Percentiles rank a stretch among this genome's conserved stretches.
Evolutionary conservation across 1,140 invertebrate species (phyloP).

Genomic region (Drosophila mauritiana): DNA sequence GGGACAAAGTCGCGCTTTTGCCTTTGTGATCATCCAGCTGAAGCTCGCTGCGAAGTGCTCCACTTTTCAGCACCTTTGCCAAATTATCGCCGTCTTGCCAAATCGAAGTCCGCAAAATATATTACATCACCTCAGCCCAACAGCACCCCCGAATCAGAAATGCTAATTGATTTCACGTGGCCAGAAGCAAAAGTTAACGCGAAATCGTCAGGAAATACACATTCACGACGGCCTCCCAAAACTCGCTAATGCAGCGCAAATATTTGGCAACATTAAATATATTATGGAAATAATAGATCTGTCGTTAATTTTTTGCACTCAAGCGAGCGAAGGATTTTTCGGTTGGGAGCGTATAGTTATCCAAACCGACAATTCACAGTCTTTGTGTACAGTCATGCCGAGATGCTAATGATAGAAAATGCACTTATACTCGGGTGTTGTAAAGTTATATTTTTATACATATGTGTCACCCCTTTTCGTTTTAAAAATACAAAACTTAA

Average conservation of each 20-base stretch:
- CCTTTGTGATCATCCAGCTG: conserved; percentile 21
- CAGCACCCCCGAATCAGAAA: conserved; percentile 25
- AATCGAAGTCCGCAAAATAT: conserved; percentile 64
- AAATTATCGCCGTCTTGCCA: conserved; percentile 73
- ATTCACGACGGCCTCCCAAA: conserved; percentile 6
- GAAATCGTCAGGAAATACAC: conserved; percentile 24
- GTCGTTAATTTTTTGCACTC: conserved; percentile 18
- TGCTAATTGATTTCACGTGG: conserved; percentile 81
- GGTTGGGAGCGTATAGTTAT: not conserved
- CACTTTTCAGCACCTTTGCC: conserved; percentile 55
- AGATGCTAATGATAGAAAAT: conserved; percentile 16
- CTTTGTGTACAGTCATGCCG: conserved; percentile 34
- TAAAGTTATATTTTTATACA: conserved; percentile 26
- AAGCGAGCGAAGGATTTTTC: conserved; percentile 20
- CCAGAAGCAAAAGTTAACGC: conserved; percentile 50
- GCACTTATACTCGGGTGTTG: not conserved
- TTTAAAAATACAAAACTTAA: not conserved
- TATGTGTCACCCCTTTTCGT: not conserved
- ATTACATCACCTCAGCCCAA: conserved; percentile 59
- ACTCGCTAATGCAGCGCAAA: conserved; percentile 35
- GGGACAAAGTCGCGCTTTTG: conserved; percentile 16
- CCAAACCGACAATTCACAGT: conserved; percentile 7
- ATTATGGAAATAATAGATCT: conserved; percentile 28
- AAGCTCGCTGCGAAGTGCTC: conserved; percentile 41
- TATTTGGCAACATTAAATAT: conserved; percentile 39